These are phyloP conservation scores for Maconellicoccus hirsutus DNA, from an alignment of 1,140 invertebrate species.

Conservation along the genomic window DNA sequence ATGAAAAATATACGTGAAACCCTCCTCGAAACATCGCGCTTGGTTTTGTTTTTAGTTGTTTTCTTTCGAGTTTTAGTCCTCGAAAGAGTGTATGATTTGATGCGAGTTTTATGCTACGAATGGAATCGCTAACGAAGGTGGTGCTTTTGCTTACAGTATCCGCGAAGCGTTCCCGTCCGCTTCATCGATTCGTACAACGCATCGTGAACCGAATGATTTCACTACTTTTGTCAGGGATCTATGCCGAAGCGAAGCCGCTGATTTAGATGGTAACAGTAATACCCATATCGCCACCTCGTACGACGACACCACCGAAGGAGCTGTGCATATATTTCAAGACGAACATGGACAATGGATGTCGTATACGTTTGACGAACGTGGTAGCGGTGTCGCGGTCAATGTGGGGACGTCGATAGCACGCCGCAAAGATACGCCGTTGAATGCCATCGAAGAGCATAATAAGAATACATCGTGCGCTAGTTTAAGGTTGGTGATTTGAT, in stretches of 20 bases:
- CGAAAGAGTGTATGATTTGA: not conserved
- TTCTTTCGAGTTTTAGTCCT: too few relatives aligned
- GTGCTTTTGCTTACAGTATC: not conserved
- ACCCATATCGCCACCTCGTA: conserved; percentile 66
- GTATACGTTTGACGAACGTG: conserved; percentile 76
- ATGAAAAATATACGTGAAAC: not conserved
- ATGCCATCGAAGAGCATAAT: conserved; percentile 13
- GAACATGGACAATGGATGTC: conserved; percentile 60
- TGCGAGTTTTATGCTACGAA: not conserved
- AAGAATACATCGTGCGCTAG: not conserved
- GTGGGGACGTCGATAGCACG: conserved; percentile 21
- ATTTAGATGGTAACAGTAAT: conserved; percentile 24
- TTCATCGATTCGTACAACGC: not conserved
- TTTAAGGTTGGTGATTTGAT: not conserved
- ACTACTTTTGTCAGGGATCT: conserved; percentile 23
- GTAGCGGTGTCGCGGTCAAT: conserved; percentile 32
- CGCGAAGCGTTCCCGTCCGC: not conserved
- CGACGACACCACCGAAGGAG: conserved; percentile 75
- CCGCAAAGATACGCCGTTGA: not conserved
- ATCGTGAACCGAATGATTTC: not conserved
- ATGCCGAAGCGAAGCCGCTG: not conserved
- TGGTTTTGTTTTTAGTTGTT: not conserved
- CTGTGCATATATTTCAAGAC: conserved; percentile 72
- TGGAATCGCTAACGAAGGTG: not conserved
- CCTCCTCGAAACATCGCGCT: not conserved